These are phyloP conservation scores for Ceratosolen solmsi DNA, from an alignment of 1,140 invertebrate genomes.

Conservation along the genomic window DNA sequence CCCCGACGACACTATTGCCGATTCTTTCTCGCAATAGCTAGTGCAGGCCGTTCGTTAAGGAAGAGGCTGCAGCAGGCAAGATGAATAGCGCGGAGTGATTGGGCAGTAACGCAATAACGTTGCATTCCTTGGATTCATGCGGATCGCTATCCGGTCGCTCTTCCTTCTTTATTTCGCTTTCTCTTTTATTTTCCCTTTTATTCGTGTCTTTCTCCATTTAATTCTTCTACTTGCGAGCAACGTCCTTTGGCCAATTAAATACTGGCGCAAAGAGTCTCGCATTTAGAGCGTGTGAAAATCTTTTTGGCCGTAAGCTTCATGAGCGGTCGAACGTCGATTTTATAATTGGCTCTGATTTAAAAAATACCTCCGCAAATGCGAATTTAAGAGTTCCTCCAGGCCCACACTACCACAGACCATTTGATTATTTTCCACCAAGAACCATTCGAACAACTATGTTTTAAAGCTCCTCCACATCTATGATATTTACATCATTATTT, in stretches of 20 bases:
- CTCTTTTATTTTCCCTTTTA: background rate
- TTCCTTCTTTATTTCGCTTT: background rate
- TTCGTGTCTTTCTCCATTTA: background rate
- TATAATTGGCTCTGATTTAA: background rate
- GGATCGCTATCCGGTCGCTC: conserved; percentile 1
- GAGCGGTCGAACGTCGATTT: background rate
- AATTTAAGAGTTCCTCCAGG: too few species aligned
- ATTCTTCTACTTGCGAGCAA: background rate
- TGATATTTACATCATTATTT: too few species aligned
- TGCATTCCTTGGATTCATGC: background rate
- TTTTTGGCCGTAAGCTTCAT: background rate
- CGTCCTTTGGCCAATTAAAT: background rate
- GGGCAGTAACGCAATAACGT: background rate
- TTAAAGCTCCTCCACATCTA: too few species aligned
- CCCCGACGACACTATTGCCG: conserved; percentile 3
- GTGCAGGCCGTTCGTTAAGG: background rate
- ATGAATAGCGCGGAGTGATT: conserved; percentile 10
- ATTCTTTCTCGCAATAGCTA: background rate
- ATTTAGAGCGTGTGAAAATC: background rate
- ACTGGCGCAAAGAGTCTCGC: too few species aligned
- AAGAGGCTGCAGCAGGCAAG: background rate
- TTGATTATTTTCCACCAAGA: too few species aligned
- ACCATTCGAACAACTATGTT: too few species aligned
- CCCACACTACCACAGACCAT: too few species aligned
- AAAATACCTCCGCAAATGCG: background rate